Conservation (phyloP, 1,140 invertebrate species). For the Episyrphus balteatus region DNA sequence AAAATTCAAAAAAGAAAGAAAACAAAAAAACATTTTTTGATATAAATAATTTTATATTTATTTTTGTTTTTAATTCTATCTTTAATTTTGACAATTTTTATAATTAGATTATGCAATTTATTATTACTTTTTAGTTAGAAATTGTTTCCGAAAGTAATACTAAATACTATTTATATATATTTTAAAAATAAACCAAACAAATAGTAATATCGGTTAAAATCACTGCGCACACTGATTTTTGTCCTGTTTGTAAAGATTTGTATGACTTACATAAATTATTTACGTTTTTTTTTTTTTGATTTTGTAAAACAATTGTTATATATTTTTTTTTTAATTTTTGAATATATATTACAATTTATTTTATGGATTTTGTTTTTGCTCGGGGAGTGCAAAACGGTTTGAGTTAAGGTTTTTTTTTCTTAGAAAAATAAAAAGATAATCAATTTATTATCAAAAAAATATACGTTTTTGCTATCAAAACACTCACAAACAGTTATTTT, state of each 20-base stretch:
- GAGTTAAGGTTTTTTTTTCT: not conserved
- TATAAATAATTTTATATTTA: not conserved
- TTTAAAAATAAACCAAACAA: not conserved
- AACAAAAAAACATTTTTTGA: conserved; percentile 3
- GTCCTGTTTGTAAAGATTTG: conserved; percentile 1
- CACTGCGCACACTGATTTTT: not conserved
- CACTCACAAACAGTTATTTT: conserved; percentile 5
- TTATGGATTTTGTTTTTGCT: too few relatives aligned
- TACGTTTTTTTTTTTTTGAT: too few relatives aligned
- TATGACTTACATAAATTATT: not conserved
- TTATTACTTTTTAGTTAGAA: too few relatives aligned
- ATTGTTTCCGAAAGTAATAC: too few relatives aligned
- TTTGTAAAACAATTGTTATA: too few relatives aligned
- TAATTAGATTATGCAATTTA: too few relatives aligned
- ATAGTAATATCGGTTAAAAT: not conserved
- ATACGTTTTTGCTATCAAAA: conserved; percentile 7
- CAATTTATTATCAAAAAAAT: not conserved
- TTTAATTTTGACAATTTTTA: not conserved
- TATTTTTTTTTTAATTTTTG: too few relatives aligned
- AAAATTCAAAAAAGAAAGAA: not conserved
- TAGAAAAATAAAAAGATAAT: too few relatives aligned
- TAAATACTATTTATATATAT: not conserved
- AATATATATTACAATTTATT: too few relatives aligned
- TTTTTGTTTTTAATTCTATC: not conserved
- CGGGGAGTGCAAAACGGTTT: too few relatives aligned